phyloP scores from a whole-genome alignment of 1,140 invertebrate genomes.

The roundworm (Caenorhabditis elegans) region DNA sequence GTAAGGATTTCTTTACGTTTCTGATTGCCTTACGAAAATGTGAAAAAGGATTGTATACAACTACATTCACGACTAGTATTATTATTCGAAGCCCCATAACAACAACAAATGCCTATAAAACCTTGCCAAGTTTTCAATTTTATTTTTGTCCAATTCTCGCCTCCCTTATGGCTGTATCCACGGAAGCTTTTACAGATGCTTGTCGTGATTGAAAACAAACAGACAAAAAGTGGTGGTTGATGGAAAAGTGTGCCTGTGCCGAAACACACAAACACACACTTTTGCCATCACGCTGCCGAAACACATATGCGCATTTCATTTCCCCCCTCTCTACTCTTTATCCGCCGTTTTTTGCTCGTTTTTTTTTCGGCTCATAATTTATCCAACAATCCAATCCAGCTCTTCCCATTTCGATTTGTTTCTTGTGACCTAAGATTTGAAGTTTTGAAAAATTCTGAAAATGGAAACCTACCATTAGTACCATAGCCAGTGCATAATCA shows the following conservation, averaged over 20 bases:
- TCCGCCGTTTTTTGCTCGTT: neutral
- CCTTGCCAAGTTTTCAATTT: too few species aligned
- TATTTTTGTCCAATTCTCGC: neutral
- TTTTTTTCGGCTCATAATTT: neutral
- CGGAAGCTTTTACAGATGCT: slow-evolving; percentile 18
- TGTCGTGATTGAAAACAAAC: slow-evolving; percentile 16
- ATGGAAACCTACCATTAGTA: too few species aligned
- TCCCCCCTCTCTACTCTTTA: neutral
- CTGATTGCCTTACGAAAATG: too few species aligned
- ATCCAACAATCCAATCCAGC: too few species aligned
- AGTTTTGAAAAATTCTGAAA: too few species aligned
- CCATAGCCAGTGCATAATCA: too few species aligned
- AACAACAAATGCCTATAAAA: too few species aligned
- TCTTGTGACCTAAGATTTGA: too few species aligned
- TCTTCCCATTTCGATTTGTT: neutral
- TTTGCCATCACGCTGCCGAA: slow-evolving; percentile 27
- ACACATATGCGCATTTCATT: slow-evolving; percentile 13
- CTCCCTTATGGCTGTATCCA: neutral
- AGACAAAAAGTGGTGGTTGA: neutral
- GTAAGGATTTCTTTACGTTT: too few species aligned
- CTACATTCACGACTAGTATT: too few species aligned
- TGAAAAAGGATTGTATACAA: too few species aligned
- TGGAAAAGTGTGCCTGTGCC: neutral
- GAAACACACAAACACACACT: slow-evolving; percentile 26
- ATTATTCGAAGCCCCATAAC: too few species aligned